Percentiles rank a stretch among this genome's conserved stretches.
phyloP scores from a whole-genome alignment of 64 coral and sea anemone species.

The Pocillopora verrucosa region DNA sequence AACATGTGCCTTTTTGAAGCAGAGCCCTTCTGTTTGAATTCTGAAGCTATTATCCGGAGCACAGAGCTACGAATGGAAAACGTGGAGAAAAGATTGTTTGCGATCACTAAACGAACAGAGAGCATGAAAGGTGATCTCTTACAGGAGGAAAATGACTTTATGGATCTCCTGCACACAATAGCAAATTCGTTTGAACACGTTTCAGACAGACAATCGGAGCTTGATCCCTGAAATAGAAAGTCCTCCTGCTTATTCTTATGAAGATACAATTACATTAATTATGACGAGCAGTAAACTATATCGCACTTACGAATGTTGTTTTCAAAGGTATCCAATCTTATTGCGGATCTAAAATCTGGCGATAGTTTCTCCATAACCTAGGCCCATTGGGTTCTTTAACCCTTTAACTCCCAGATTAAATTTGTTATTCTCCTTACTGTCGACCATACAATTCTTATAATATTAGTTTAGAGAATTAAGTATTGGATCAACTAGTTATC shows the following conservation, averaged over 20 bases:
- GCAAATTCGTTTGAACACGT: not conserved
- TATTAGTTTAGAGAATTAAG: no score
- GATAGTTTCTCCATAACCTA: no score
- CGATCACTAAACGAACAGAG: slow-evolving; percentile 13
- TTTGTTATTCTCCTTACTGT: no score
- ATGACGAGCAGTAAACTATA: no score
- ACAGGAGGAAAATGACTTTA: not conserved
- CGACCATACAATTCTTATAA: no score
- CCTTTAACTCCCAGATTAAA: no score
- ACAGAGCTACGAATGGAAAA: slow-evolving; percentile 3
- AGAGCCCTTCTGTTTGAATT: slow-evolving; percentile 27
- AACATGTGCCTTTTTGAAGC: slow-evolving; percentile 26
- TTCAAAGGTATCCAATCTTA: no score
- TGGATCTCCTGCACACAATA: not conserved
- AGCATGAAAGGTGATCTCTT: not conserved
- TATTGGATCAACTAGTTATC: no score
- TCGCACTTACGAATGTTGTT: no score
- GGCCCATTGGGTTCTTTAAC: no score
- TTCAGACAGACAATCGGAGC: not conserved
- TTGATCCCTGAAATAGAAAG: not conserved
- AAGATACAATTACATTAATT: no score
- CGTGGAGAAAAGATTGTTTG: not conserved
- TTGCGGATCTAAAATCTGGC: no score
- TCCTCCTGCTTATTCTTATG: not conserved
- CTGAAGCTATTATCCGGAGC: slow-evolving; percentile 9